A percentile compares a stretch with the other conserved stretches of the same genome.
Evolutionary conservation across 2,113 vertebrate genomes (phyloP).

Genomic region (Orientallactaga bullata): DNA sequence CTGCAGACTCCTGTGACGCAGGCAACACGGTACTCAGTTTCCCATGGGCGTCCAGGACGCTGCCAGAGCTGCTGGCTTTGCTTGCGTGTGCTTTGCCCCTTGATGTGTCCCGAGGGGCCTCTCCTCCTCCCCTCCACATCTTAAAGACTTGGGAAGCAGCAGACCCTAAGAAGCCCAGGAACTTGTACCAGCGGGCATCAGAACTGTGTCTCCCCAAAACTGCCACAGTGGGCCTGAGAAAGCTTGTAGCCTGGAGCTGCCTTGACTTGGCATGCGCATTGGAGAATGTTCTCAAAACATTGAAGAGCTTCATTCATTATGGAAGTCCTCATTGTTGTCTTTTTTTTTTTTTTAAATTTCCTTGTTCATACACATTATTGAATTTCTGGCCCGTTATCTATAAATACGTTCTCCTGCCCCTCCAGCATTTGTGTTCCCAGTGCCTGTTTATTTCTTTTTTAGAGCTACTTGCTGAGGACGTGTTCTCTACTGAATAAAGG

Average conservation of each 20-base stretch:
- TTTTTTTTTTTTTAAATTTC: not conserved
- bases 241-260: not conserved
- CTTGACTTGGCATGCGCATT: rapidly evolving
- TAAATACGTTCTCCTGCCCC: not conserved
- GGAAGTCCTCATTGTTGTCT: not conserved
- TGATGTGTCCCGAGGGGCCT: not conserved
- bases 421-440: not conserved
- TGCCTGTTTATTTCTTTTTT: constrained; percentile 19
- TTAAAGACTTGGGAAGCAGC: constrained; percentile 66
- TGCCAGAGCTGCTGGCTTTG: constrained; percentile 40
- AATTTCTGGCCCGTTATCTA: not conserved
- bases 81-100: constrained; percentile 41
- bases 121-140: constrained; percentile 28
- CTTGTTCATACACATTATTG: not conserved
- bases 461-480: not conserved
- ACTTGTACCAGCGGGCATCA: not conserved
- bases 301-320: not conserved
- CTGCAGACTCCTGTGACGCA: constrained; percentile 82
- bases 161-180: not conserved
- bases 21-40: constrained; percentile 83
- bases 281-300: not conserved
- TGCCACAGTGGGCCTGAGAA: rapidly evolving
- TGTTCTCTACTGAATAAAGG: not conserved
- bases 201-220: rapidly evolving
- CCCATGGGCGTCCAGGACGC: constrained; percentile 90